These are phyloP conservation scores for Microcebus murinus DNA, from an alignment of 2,113 vertebrate species.

Conservation along the genomic window DNA sequence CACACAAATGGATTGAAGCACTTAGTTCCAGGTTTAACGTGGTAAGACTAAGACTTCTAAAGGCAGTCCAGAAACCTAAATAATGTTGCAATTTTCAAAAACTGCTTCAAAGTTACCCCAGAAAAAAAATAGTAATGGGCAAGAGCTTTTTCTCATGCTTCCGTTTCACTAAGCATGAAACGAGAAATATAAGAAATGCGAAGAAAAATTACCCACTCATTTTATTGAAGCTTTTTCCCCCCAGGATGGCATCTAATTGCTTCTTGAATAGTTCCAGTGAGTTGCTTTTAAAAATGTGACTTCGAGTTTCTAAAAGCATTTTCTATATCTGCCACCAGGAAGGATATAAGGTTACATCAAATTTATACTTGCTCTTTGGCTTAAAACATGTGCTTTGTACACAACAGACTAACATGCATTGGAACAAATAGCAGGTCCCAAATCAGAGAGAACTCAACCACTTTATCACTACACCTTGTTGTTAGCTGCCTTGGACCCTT, in stretches of 20 bases:
- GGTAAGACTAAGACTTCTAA: not conserved
- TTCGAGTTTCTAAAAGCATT: constrained; percentile 63
- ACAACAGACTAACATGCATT: constrained; percentile 18
- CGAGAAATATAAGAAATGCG: constrained; percentile 54
- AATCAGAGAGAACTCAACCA: constrained; percentile 26
- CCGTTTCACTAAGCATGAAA: constrained; percentile 59
- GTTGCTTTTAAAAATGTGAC: constrained; percentile 52
- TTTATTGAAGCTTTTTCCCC: constrained; percentile 55
- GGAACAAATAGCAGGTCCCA: constrained; percentile 40
- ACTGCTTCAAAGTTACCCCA: constrained; percentile 23
- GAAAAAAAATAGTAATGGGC: constrained; percentile 23
- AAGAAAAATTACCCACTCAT: constrained; percentile 58
- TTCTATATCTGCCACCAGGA: constrained; percentile 19
- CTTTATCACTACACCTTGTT: constrained; percentile 63
- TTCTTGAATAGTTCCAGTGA: constrained; percentile 43
- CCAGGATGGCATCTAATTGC: constrained; percentile 52
- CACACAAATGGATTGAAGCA: constrained; percentile 39
- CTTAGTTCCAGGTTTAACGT: constrained; percentile 1
- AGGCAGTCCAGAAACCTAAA: constrained; percentile 1
- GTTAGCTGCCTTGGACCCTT: constrained; percentile 52
- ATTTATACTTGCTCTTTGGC: constrained; percentile 40
- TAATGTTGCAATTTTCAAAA: constrained; percentile 63
- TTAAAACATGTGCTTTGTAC: constrained; percentile 5
- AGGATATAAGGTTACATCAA: constrained; percentile 25
- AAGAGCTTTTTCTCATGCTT: constrained; percentile 66